Base-by-base conservation (phyloP, 2,113 vertebrate genomes). In the Lophius piscatorius region DNA sequence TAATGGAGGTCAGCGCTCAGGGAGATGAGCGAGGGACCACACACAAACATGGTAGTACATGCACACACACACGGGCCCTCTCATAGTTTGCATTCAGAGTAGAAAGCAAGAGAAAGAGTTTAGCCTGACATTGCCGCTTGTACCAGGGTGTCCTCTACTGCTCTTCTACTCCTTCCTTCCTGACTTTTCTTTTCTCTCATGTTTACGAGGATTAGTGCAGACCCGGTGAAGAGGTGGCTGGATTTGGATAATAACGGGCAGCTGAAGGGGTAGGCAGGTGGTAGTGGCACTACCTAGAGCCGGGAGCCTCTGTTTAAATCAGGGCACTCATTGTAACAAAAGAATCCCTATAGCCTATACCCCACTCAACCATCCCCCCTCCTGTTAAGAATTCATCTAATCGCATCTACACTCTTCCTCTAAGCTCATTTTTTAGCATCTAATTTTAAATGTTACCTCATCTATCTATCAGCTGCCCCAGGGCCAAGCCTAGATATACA, bases 1-100 rank as follows among this genome's bases (percentile, higher is more conserved):
- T 88, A 89, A 91, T 88, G 77, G 87, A 81, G 85, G 83, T 87
- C 83, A 78, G 46, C 24, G 58, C 76, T 75, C 56, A 68, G 86
- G 78, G 80, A 84, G 71, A 86, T 72, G 51, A 80, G 78, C 68
- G 79, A 64, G 26, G 78, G 50, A 8, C 20, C 36, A 39, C 34
- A 46, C 45, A 42, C 39, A 28, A 26, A 29, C 35, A 55, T 34
- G 24, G 23, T 36, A 35, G 8, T 16, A 4, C 40, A 18, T 51
- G 11, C 50, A 9, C 63, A 11, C 45, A 4, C 28, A 5, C 36
- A 6, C 46, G n/a, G 18, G 21, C 38, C 31, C 46, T 50, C 28
- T 3, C 40, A 62, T 61, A 26, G 31, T 67, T 76, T 64, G 61
- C 70, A 57, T 34, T 0, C 6, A 47, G 74, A 78, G 59, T 45